Base-by-base conservation (phyloP, 2,888 invertebrate genomes). In the Oligia latruncula region DNA sequence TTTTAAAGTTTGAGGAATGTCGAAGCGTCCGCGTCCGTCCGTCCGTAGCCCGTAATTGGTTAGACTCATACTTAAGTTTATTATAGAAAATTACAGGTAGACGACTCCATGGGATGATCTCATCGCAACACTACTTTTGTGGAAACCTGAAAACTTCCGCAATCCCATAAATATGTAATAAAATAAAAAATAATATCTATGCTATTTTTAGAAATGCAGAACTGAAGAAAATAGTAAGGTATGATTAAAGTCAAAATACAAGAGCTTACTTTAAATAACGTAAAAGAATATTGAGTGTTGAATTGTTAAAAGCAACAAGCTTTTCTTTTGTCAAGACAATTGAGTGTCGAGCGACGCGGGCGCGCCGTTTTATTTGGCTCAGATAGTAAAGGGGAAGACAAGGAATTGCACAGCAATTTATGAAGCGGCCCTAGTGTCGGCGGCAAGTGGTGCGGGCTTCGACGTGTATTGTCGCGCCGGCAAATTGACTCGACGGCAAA, bases 401-500 rank as follows among this genome's bases (percentile, higher is more conserved):
- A 92, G 90, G 90, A 93, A 94, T 93, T 93, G 93, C 90, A 90
- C 90, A 91, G 92, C 93, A 95, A 94, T 94, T 95, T 93, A 93
- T 92, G 89, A 91, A 91, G 92, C 92, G 90, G 89, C 92, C 91
- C 93, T 92, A 93, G 93, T 93, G 93, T 92, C 90, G 91, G 85
- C 85, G 89, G 86, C 88, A 88, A 90, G 90, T 89, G 90, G 90
- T 88, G 91, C 88, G 88, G 77, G 89, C 82, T 83, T 73, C 83
- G 83, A 89, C 90, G 90, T 91, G 92, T 92, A 93, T 94, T 95
- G 95, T 95, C 93, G 91, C 92, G 90, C 90, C 91, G 92, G 92
- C 92, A 94, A 95, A 96, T 95, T 95, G 96, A 95, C 93, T 94
- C 93, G 93, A 91, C 94, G 93, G 92, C 91, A 93, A 95, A 96